These are phyloP conservation scores for Eupsittula cactorum DNA, from an alignment of 2,113 vertebrate genomes.

Conservation along the genomic window DNA sequence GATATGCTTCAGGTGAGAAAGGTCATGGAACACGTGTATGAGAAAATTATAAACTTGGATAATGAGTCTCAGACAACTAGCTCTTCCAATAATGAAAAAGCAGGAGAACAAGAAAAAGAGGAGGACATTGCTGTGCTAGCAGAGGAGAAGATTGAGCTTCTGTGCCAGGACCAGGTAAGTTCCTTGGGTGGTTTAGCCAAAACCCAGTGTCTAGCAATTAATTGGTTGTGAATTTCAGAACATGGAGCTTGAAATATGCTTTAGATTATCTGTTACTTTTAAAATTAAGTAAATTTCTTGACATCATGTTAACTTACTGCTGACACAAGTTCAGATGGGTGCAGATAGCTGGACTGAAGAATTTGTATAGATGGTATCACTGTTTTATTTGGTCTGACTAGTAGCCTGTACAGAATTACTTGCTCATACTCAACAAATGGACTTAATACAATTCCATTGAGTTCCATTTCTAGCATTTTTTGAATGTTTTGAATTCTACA, in stretches of 20 bases:
- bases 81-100: constrained; percentile 94
- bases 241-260: background rate
- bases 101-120: constrained; percentile 95
- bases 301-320: accelerated
- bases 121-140: constrained; percentile 96
- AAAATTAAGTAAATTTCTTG: background rate
- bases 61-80: constrained; percentile 96
- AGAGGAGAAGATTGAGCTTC: constrained; percentile 97
- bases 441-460: background rate
- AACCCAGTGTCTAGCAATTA: background rate
- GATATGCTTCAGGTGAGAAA: constrained; percentile 99
- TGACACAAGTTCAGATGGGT: background rate
- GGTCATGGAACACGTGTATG: constrained; percentile 98
- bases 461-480: background rate
- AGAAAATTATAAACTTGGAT: constrained; percentile 98
- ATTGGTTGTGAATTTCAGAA: background rate
- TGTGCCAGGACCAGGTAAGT: constrained; percentile 97
- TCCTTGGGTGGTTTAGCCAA: background rate
- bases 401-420: background rate
- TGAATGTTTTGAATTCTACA: background rate
- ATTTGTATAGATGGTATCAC: background rate
- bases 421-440: background rate
- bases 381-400: background rate
- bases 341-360: background rate
- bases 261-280: background rate